phyloP scores from a whole-genome alignment of 2,113 vertebrate species.

The Platysternon megacephalum region DNA sequence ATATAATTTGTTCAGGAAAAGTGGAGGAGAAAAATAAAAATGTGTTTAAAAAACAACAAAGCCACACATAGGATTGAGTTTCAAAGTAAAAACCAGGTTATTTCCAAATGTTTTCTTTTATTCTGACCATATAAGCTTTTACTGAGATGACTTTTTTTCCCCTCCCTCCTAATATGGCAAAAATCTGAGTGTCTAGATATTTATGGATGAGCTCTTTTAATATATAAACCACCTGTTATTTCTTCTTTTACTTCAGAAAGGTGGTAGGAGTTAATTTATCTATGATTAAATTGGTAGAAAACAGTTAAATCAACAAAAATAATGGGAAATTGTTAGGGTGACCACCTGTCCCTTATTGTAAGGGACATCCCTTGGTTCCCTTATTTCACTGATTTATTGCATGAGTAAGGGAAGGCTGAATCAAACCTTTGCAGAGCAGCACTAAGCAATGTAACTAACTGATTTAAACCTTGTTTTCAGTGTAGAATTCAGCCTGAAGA shows the following conservation, averaged over 20 bases:
- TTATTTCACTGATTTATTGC: not conserved
- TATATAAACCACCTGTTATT: not conserved
- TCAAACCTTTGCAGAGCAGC: constrained; percentile 15
- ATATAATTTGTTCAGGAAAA: not conserved
- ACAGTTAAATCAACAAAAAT: no score
- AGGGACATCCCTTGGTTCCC: not conserved
- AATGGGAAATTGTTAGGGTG: no score
- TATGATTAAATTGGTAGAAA: no score
- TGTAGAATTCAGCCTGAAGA: not conserved
- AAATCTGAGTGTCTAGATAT: not conserved
- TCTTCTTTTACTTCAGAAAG: not conserved
- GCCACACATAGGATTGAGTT: not conserved
- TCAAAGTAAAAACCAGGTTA: not conserved
- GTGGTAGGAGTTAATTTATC: no score
- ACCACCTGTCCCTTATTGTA: not conserved
- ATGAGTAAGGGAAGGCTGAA: not conserved
- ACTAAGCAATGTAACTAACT: not conserved
- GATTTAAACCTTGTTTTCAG: not conserved
- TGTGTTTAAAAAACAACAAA: not conserved
- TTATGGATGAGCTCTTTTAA: not conserved
- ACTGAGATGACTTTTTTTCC: not conserved
- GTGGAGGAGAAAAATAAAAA: not conserved
- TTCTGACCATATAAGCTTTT: not conserved
- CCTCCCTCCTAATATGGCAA: not conserved
- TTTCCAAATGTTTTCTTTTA: not conserved